Percentiles rank a stretch among this genome's conserved stretches.
Conservation (phyloP, 2,888 invertebrate species). For the Scaptomyza parva region DNA sequence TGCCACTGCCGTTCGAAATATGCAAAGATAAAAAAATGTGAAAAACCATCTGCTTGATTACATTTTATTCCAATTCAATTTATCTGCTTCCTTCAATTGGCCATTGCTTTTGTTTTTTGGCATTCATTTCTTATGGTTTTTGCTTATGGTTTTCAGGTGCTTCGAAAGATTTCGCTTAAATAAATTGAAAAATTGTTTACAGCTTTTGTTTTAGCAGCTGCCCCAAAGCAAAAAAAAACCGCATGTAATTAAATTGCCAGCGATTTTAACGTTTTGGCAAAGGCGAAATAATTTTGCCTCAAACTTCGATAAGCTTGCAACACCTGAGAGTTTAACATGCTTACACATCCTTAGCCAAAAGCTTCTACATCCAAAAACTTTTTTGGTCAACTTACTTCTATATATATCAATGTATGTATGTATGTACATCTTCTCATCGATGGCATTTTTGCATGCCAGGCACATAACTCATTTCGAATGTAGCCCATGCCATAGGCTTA, state of each 20-base stretch:
- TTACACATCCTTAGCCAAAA: conserved; percentile 46
- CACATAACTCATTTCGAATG: conserved; percentile 69
- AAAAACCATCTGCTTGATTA: conserved; percentile 73
- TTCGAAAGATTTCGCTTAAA: conserved; percentile 58
- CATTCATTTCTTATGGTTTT: conserved; percentile 13
- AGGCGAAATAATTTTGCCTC: conserved; percentile 31
- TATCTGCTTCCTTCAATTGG: conserved; percentile 21
- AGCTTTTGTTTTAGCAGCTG: conserved; percentile 44
- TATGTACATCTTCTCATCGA: no score
- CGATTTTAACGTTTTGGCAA: conserved; percentile 50
- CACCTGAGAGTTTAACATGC: conserved; percentile 63
- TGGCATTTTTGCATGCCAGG: conserved; percentile 59
- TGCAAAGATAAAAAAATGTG: conserved; percentile 23
- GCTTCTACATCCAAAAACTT: conserved; percentile 43
- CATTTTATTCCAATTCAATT: conserved; percentile 55
- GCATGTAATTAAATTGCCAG: conserved; percentile 66
- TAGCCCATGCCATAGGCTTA: conserved; percentile 29
- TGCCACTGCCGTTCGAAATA: no score
- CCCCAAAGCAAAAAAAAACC: conserved; percentile 49
- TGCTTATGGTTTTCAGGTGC: conserved; percentile 46
- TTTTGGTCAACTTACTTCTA: conserved; percentile 45
- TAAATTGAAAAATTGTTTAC: conserved; percentile 73
- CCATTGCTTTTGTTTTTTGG: conserved; percentile 10
- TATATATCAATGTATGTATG: no score
- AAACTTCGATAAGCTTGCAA: conserved; percentile 46